A percentile compares a stretch with the other conserved stretches of the same genome.
Conservation (phyloP, 1,140 invertebrate species). For the Leucophenga varia region DNA sequence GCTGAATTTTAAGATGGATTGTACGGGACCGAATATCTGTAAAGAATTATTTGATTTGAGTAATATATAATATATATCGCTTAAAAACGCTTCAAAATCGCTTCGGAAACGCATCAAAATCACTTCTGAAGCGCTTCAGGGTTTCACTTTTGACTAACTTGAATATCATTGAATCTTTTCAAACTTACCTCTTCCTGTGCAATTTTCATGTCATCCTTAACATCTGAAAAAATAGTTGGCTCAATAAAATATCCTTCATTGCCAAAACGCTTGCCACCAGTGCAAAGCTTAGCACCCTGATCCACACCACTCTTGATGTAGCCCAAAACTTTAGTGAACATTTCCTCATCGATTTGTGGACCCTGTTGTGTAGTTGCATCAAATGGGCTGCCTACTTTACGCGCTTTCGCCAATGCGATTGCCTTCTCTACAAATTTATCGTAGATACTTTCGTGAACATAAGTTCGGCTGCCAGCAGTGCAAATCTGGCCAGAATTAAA, state of each 20-base stretch:
- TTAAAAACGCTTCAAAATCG: no score
- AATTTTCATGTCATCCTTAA: conserved; percentile 83
- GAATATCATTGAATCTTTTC: no score
- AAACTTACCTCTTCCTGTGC: conserved; percentile 80
- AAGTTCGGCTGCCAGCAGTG: conserved; percentile 87
- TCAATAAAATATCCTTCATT: conserved; percentile 79
- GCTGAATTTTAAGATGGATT: conserved; percentile 87
- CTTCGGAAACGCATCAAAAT: no score
- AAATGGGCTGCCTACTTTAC: conserved; percentile 82
- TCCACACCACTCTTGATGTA: conserved; percentile 76
- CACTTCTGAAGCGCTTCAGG: no score
- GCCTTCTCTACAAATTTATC: conserved; percentile 82
- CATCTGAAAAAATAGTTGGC: conserved; percentile 88
- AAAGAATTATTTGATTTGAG: no score
- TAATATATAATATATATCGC: no score
- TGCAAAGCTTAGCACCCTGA: conserved; percentile 77
- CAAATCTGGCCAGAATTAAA: conserved; percentile 89
- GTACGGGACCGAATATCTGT: conserved; percentile 92
- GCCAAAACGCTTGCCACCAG: conserved; percentile 71
- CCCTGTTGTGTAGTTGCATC: conserved; percentile 70
- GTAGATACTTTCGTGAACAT: conserved; percentile 85
- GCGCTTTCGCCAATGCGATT: conserved; percentile 66
- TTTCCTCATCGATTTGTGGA: conserved; percentile 79
- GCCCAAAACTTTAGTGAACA: conserved; percentile 74
- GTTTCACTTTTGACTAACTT: no score